Evolutionary conservation across 2,113 vertebrate species (phyloP).

Genomic region (Xiphophorus hellerii): DNA sequence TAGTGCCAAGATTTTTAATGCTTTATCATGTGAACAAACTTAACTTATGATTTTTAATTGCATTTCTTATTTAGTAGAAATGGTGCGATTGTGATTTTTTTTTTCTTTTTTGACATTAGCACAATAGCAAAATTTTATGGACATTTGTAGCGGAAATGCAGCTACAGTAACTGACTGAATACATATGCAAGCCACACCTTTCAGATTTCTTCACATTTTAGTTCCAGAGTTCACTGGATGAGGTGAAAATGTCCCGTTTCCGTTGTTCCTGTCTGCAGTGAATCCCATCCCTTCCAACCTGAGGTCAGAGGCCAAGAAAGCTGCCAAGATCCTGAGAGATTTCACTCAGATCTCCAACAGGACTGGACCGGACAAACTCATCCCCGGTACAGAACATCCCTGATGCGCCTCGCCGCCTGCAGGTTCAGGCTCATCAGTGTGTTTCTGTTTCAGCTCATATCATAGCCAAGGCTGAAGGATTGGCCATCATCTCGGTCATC

Average conservation of each 20-base stretch:
- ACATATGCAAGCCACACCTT: no score
- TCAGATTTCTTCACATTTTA: no score
- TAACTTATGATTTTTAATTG: no score
- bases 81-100: no score
- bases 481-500: slow-evolving; percentile 93
- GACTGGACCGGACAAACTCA: slow-evolving; percentile 93
- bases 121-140: no score
- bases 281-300: slow-evolving; percentile 94
- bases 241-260: background rate
- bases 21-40: no score
- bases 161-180: no score
- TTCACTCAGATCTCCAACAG: slow-evolving; percentile 95
- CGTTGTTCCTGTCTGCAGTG: slow-evolving; percentile 80
- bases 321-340: slow-evolving; percentile 93
- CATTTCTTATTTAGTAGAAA: no score
- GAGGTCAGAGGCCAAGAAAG: slow-evolving; percentile 95
- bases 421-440: background rate
- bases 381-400: slow-evolving; percentile 75
- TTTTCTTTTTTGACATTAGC: no score
- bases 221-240: background rate
- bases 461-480: slow-evolving; percentile 93
- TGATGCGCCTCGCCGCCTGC: no score
- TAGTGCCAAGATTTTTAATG: no score
- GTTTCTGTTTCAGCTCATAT: slow-evolving; percentile 84
- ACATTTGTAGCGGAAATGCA: no score